Percentiles rank a stretch among this genome's conserved stretches.
Conservation (phyloP, 2,113 vertebrate species). For the Bucco capensis region DNA sequence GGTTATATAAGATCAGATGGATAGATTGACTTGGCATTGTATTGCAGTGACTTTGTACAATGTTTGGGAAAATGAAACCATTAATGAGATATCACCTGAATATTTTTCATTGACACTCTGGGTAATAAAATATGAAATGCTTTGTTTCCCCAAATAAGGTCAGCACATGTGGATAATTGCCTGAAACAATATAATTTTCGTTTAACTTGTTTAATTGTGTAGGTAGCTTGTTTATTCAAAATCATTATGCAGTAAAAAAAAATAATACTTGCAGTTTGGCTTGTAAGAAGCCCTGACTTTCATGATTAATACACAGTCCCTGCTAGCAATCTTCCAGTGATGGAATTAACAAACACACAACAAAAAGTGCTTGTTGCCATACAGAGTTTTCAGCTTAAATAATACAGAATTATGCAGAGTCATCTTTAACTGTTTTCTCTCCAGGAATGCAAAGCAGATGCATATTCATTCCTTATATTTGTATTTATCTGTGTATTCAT, state of each 20-base stretch:
- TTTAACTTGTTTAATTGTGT: constrained; percentile 49
- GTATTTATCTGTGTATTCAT: neutral
- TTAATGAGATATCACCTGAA: constrained; percentile 43
- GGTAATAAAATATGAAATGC: constrained; percentile 39
- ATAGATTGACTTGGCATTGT: constrained; percentile 38
- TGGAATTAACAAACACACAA: neutral
- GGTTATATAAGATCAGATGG: constrained; percentile 46
- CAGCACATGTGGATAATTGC: constrained; percentile 4
- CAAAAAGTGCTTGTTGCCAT: rapidly evolving
- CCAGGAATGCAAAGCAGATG: neutral
- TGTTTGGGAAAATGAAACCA: constrained; percentile 55
- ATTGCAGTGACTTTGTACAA: constrained; percentile 38
- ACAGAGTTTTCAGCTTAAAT: neutral
- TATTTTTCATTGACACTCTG: constrained; percentile 30
- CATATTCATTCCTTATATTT: neutral
- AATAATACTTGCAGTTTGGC: neutral
- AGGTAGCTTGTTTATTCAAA: constrained; percentile 21
- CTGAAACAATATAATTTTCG: constrained; percentile 34
- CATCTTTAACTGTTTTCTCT: neutral
- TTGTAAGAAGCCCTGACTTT: neutral
- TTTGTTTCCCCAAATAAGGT: constrained; percentile 48
- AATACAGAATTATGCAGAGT: neutral
- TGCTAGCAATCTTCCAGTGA: neutral
- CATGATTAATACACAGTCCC: neutral
- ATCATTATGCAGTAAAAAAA: neutral